phyloP scores from a whole-genome alignment of 2,888 invertebrate species.

The Aleiodes alternator region DNA sequence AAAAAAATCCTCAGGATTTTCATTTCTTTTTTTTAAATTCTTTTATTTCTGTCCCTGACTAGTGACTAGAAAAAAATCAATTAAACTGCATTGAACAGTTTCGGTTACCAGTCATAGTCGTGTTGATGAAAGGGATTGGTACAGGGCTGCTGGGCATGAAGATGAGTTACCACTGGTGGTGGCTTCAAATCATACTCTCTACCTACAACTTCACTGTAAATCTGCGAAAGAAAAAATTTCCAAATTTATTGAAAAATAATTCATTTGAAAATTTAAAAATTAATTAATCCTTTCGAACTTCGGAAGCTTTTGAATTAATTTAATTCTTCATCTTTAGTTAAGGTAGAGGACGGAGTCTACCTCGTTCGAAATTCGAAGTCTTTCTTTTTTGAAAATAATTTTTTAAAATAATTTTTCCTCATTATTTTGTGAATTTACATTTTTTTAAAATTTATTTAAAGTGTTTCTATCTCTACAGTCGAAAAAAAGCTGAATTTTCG shows the following conservation, averaged over 20 bases:
- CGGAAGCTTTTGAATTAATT: constrained; percentile 6
- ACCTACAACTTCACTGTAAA: constrained; percentile 70
- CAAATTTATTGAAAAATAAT: neutral
- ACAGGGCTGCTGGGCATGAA: constrained; percentile 74
- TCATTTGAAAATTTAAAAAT: constrained; percentile 15
- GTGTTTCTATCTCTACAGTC: too few species aligned
- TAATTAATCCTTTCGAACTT: constrained; percentile 36
- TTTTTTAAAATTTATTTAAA: too few species aligned
- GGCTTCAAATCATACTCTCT: constrained; percentile 67
- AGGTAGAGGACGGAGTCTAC: constrained; percentile 58
- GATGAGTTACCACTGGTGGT: constrained; percentile 68
- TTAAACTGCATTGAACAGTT: constrained; percentile 39
- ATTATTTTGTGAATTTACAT: too few species aligned
- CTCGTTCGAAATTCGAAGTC: constrained; percentile 55
- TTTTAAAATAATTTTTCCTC: neutral
- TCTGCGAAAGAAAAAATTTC: constrained; percentile 56
- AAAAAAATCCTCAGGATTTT: neutral
- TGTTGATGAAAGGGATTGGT: constrained; percentile 72
- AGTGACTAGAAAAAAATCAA: constrained; percentile 8
- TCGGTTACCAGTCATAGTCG: constrained; percentile 73
- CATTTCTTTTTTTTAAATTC: neutral
- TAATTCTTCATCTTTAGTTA: neutral
- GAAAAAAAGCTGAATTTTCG: too few species aligned
- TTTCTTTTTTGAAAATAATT: neutral
- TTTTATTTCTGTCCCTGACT: neutral